These are phyloP conservation scores for Glaucopsyche alexis DNA, from an alignment of 2,888 invertebrate genomes.

Conservation along the genomic window DNA sequence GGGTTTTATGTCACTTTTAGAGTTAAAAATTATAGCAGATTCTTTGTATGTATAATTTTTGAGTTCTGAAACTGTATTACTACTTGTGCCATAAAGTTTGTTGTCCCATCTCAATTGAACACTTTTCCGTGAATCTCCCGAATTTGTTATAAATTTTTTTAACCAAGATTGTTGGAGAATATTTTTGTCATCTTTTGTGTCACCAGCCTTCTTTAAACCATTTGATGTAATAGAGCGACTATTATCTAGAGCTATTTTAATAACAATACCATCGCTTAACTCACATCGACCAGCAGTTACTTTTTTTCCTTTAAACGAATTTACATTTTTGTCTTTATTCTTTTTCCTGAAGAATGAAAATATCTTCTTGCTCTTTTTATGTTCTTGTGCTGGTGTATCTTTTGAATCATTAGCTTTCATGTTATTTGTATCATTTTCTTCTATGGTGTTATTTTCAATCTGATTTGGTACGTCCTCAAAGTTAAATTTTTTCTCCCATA, in stretches of 20 bases:
- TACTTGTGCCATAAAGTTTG: constrained; percentile 57
- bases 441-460: constrained; percentile 39
- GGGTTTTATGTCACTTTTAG: constrained; percentile 55
- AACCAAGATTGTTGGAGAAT: constrained; percentile 56
- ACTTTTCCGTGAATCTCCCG: constrained; percentile 55
- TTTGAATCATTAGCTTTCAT: constrained; percentile 33
- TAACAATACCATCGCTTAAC: constrained; percentile 55
- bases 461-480: constrained; percentile 48
- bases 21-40: constrained; percentile 50
- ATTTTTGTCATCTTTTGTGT: constrained; percentile 44
- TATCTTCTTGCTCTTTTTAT: constrained; percentile 51
- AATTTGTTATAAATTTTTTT: constrained; percentile 50
- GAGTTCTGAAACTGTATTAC: constrained; percentile 60
- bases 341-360: constrained; percentile 64
- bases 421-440: constrained; percentile 37
- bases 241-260: constrained; percentile 49
- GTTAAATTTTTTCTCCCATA: constrained; percentile 65
- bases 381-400: constrained; percentile 35
- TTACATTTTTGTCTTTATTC: constrained; percentile 47
- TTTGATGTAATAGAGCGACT: constrained; percentile 37
- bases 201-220: constrained; percentile 36
- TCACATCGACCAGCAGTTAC: constrained; percentile 63
- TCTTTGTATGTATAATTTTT: constrained; percentile 59
- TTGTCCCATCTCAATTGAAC: constrained; percentile 65
- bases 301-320: constrained; percentile 52